phyloP scores from a whole-genome alignment of 2,888 invertebrate species.

The Apodemia duryi region DNA sequence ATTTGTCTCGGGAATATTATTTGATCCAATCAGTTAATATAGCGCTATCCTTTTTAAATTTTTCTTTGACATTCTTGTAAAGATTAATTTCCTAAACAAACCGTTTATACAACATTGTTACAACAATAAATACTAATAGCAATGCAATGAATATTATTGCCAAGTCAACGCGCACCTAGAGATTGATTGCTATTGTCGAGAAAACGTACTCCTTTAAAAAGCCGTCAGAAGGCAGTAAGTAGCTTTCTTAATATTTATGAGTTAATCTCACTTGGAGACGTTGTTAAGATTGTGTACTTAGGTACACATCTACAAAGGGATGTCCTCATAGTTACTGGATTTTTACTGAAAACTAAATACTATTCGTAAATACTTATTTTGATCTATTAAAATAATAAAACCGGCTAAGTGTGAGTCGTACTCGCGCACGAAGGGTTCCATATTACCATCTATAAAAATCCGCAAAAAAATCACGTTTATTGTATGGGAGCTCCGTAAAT shows the following conservation, averaged over 20 bases:
- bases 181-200: constrained; percentile 1
- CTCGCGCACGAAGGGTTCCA: too few relatives aligned
- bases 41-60: too few relatives aligned
- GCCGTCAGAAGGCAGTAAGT: neutral
- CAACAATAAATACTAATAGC: neutral
- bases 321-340: too few relatives aligned
- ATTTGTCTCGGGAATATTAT: too few relatives aligned
- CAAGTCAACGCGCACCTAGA: neutral
- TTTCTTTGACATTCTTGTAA: too few relatives aligned
- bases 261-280: neutral
- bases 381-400: too few relatives aligned
- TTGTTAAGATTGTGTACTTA: neutral
- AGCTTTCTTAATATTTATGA: constrained; percentile 12
- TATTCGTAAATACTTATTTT: too few relatives aligned
- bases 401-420: too few relatives aligned
- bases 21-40: too few relatives aligned
- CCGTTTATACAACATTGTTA: neutral
- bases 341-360: too few relatives aligned
- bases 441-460: too few relatives aligned
- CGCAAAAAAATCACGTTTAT: too few relatives aligned
- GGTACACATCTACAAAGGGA: neutral
- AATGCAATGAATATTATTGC: neutral
- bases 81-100: neutral
- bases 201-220: neutral
- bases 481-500: neutral